Percentiles rank a stretch among this genome's conserved stretches.
Conservation (phyloP, 2,113 vertebrate genomes). For the Thymallus thymallus region DNA sequence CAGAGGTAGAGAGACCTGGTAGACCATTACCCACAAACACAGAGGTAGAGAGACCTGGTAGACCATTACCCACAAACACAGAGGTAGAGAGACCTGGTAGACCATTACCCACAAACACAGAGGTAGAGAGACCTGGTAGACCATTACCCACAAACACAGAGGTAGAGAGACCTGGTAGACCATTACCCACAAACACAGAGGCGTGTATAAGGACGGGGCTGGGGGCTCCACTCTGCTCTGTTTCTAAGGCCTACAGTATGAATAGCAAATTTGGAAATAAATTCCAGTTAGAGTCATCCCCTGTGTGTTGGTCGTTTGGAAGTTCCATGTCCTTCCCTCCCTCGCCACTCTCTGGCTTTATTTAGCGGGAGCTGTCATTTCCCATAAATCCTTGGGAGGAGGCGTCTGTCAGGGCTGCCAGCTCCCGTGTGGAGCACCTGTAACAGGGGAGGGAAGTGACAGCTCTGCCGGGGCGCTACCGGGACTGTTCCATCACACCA, state of each 20-base stretch:
- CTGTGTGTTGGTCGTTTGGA: constrained; percentile 39
- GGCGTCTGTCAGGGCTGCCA: constrained; percentile 67
- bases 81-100: no score
- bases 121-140: no score
- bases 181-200: constrained; percentile 60
- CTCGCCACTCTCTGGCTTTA: constrained; percentile 49
- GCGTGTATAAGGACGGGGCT: constrained; percentile 49
- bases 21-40: no score
- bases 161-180: constrained; percentile 51
- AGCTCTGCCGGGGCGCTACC: constrained; percentile 41
- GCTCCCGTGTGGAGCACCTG: constrained; percentile 63
- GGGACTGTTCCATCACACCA: constrained; percentile 46
- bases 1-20: no score
- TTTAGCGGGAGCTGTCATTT: constrained; percentile 65
- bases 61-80: no score
- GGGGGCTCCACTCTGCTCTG: neutral
- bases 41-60: no score
- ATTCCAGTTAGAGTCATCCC: constrained; percentile 54
- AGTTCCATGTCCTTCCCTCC: constrained; percentile 46
- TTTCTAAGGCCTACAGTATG: constrained; percentile 25
- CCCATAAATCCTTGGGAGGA: constrained; percentile 66
- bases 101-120: no score
- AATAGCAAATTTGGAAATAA: constrained; percentile 58
- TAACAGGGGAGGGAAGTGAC: constrained; percentile 60
- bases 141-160: constrained; percentile 48